phyloP scores from a whole-genome alignment of 2,113 vertebrate genomes.

The Microcebus lehilahytsara region DNA sequence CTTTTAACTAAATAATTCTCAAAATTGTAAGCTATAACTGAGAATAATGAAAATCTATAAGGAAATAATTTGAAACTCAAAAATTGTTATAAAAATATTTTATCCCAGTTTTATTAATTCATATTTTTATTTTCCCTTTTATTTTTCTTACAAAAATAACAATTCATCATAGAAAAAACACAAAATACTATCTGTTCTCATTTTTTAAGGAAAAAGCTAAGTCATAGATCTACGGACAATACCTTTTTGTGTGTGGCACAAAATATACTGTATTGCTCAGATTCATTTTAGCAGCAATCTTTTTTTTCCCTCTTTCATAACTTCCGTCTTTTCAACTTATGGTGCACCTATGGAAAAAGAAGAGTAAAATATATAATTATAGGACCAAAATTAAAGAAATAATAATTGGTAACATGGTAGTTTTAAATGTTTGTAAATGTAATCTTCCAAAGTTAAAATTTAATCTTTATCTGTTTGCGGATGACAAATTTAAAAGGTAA shows the following conservation, averaged over 20 bases:
- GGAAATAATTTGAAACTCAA: conserved; percentile 22
- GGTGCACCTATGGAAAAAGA: conserved; percentile 53
- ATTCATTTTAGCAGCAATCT: conserved; percentile 77
- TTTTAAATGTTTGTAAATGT: conserved; percentile 4
- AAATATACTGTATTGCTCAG: conserved; percentile 71
- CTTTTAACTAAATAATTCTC: conserved; percentile 2
- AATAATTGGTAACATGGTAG: background rate
- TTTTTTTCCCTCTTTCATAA: background rate
- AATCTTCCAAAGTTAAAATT: conserved; percentile 3
- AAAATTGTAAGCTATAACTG: background rate
- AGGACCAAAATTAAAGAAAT: background rate
- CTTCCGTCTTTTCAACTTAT: background rate
- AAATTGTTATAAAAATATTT: background rate
- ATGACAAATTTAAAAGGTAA: background rate
- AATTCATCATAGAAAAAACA: background rate
- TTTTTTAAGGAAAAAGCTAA: conserved; percentile 20
- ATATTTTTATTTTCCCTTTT: background rate
- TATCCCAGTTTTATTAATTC: conserved; percentile 1
- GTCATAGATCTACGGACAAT: background rate
- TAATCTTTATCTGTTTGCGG: background rate
- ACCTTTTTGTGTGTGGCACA: conserved; percentile 81
- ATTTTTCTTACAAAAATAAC: conserved; percentile 31
- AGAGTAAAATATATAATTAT: background rate
- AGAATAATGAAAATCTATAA: conserved; percentile 35
- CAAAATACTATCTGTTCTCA: background rate